Evolutionary conservation across 1,140 invertebrate genomes (phyloP).

Genomic region (Eciton burchellii): DNA sequence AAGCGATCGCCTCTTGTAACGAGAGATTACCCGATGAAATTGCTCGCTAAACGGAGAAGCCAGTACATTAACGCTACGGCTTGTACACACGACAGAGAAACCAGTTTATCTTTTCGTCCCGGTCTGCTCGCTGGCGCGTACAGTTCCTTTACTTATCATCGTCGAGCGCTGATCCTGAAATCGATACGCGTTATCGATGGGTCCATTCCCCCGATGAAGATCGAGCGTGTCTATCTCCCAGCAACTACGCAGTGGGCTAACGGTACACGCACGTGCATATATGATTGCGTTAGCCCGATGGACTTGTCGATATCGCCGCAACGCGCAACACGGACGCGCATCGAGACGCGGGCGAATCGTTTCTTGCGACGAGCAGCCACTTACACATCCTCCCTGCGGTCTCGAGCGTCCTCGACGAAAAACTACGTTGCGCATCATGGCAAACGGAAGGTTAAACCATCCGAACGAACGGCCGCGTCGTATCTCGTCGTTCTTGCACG

Average conservation of each 20-base stretch:
- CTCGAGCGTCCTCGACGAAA: conserved; percentile 49
- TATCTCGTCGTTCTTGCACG: conserved; percentile 44
- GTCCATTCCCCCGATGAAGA: conserved; percentile 18
- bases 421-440: conserved; percentile 53
- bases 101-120: conserved; percentile 25
- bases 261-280: conserved; percentile 70
- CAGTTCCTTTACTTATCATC: conserved; percentile 31
- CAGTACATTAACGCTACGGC: not conserved
- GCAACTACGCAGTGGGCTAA: conserved; percentile 63
- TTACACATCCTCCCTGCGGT: conserved; percentile 51
- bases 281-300: conserved; percentile 65
- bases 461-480: conserved; percentile 49
- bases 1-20: not conserved
- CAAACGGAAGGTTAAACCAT: conserved; percentile 55
- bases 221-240: conserved; percentile 8
- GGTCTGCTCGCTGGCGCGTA: not conserved
- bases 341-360: conserved; percentile 6
- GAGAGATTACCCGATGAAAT: conserved; percentile 34
- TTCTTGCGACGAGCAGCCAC: conserved; percentile 62
- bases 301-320: conserved; percentile 52
- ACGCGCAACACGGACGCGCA: conserved; percentile 47
- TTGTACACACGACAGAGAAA: not conserved
- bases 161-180: conserved; percentile 36
- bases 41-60: conserved; percentile 33
- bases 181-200: conserved; percentile 47